Conservation (phyloP, 2,797 vertebrate species). For the Poecilia gillii region DNA sequence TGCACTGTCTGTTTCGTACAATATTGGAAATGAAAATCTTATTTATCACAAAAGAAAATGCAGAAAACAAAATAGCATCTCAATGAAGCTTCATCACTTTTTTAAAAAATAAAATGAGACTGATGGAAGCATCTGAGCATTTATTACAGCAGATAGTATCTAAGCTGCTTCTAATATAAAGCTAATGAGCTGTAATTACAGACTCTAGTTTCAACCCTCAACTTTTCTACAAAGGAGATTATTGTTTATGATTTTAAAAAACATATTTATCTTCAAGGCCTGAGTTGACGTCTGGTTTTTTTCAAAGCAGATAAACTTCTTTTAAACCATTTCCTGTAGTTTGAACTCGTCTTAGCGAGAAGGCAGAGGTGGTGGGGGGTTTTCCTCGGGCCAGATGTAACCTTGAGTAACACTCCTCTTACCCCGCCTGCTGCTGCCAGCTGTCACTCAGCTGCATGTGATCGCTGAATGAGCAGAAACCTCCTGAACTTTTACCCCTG, state of each 20-base stretch:
- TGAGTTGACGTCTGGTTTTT: background rate
- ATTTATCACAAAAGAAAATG: background rate
- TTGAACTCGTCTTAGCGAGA: background rate
- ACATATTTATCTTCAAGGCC: background rate
- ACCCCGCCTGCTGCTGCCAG: background rate
- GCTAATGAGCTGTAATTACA: background rate
- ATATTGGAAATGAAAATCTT: background rate
- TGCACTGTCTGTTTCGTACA: background rate
- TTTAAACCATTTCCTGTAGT: background rate
- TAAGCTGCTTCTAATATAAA: background rate
- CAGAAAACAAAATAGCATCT: background rate
- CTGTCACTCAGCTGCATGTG: slow-evolving; percentile 4
- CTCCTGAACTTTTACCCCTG: background rate
- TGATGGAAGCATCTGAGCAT: background rate
- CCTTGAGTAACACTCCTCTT: background rate
- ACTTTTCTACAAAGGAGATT: background rate
- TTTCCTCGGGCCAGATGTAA: background rate
- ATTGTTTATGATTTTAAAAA: background rate
- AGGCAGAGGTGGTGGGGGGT: background rate
- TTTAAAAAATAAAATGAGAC: background rate
- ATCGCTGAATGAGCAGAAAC: slow-evolving; percentile 1
- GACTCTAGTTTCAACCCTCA: background rate
- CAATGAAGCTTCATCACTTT: background rate
- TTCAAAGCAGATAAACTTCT: background rate
- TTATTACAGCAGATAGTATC: slow-evolving; percentile 13